Evolutionary conservation across 2,113 vertebrate genomes (phyloP).

Genomic region (Chloropsis cyanopogon): DNA sequence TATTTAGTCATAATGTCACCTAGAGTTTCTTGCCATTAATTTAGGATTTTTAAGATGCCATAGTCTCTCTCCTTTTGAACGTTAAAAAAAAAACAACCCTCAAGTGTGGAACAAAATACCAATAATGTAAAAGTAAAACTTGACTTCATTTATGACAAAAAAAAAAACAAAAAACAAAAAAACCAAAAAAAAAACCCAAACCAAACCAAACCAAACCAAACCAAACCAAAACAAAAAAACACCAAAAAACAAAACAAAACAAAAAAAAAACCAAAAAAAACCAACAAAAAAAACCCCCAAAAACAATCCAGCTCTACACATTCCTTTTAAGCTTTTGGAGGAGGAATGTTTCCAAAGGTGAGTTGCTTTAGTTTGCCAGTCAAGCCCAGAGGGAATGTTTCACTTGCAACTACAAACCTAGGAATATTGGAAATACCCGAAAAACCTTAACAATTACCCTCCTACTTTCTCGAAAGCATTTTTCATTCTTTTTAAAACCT

Average conservation of each 20-base stretch:
- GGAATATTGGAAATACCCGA: neutral
- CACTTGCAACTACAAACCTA: neutral
- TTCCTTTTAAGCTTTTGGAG: neutral
- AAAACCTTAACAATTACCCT: neutral
- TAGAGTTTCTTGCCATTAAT: neutral
- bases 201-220: too few species aligned
- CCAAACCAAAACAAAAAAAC: too few species aligned
- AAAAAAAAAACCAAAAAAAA: too few species aligned
- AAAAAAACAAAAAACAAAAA: neutral
- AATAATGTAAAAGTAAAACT: neutral
- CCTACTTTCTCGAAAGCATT: neutral
- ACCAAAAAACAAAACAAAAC: too few species aligned
- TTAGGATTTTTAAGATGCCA: neutral
- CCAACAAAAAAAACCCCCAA: too few species aligned
- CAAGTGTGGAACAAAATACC: neutral
- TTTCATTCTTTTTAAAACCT: neutral
- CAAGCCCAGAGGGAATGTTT: neutral
- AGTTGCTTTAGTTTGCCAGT: neutral
- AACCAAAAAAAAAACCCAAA: too few species aligned
- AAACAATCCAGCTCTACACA: neutral
- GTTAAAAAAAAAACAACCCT: neutral
- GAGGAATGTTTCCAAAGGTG: neutral
- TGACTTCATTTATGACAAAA: neutral
- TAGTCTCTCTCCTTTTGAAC: neutral
- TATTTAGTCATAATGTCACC: neutral